These are phyloP conservation scores for Jaculus jaculus DNA, from an alignment of 2,113 vertebrate species.

Conservation along the genomic window DNA sequence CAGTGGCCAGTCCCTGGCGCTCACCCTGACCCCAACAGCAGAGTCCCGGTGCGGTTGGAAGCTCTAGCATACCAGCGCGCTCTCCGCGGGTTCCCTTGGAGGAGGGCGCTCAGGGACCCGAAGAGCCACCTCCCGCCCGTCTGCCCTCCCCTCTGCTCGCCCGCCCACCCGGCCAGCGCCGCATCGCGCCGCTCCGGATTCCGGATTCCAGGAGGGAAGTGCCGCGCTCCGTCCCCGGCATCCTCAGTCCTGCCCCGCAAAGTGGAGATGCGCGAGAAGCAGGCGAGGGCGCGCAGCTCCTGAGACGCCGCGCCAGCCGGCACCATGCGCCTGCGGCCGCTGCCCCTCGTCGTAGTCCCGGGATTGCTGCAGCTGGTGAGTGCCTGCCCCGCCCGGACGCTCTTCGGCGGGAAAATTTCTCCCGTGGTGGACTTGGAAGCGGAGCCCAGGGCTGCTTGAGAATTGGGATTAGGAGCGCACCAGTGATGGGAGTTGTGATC, in stretches of 20 bases:
- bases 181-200: not conserved
- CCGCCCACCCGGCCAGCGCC: slow-evolving; percentile 32
- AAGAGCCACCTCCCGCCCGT: not conserved
- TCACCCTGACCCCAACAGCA: not conserved
- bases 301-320: slow-evolving; percentile 84
- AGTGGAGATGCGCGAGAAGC: slow-evolving; percentile 88
- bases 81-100: not conserved
- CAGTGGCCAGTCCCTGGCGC: too few relatives aligned
- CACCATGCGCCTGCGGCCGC: slow-evolving; percentile 90
- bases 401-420: slow-evolving; percentile 74
- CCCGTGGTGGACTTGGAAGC: not conserved
- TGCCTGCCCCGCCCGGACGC: slow-evolving; percentile 9
- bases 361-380: slow-evolving; percentile 94
- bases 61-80: not conserved
- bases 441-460: not conserved
- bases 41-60: not conserved
- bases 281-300: slow-evolving; percentile 83
- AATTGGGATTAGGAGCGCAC: not conserved
- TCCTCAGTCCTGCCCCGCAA: slow-evolving; percentile 79
- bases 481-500: not conserved
- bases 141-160: not conserved
- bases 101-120: slow-evolving; percentile 8
- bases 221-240: slow-evolving; percentile 78
- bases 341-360: slow-evolving; percentile 88
- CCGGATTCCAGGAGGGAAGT: slow-evolving; percentile 76